phyloP scores from a whole-genome alignment of 2,113 vertebrate genomes.

The Candoia aspera region DNA sequence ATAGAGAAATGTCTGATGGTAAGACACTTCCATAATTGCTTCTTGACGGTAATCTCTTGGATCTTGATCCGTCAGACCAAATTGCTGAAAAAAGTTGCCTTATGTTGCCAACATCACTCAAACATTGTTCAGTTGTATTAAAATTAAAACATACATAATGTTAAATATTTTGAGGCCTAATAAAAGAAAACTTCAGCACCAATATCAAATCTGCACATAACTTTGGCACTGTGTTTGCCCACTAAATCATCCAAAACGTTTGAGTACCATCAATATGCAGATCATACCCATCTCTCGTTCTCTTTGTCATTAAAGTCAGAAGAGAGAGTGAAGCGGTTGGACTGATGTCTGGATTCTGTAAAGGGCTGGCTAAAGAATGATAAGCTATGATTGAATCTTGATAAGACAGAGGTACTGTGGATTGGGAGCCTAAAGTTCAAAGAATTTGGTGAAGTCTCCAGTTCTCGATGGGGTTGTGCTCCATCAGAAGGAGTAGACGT shows the following conservation, averaged over 20 bases:
- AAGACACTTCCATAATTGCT: neutral
- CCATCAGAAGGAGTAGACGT: neutral
- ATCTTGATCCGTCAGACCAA: neutral
- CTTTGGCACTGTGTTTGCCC: neutral
- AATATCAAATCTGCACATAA: neutral
- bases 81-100: neutral
- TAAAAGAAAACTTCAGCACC: neutral
- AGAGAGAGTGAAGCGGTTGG: neutral
- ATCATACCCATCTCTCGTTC: neutral
- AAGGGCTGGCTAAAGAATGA: neutral
- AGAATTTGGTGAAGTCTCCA: neutral
- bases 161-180: neutral
- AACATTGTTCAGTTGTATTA: neutral
- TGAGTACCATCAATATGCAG: neutral
- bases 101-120: neutral
- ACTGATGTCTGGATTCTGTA: neutral
- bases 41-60: neutral
- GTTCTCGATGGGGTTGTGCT: neutral
- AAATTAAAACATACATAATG: neutral
- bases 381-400: neutral
- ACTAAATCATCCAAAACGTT: neutral
- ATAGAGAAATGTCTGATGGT: neutral
- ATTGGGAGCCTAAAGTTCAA: neutral
- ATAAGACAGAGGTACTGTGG: neutral
- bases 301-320: neutral